Percentiles rank a stretch among this genome's conserved stretches.
Conservation (phyloP, 2,797 vertebrate species). For the Takifugu rubripes region DNA sequence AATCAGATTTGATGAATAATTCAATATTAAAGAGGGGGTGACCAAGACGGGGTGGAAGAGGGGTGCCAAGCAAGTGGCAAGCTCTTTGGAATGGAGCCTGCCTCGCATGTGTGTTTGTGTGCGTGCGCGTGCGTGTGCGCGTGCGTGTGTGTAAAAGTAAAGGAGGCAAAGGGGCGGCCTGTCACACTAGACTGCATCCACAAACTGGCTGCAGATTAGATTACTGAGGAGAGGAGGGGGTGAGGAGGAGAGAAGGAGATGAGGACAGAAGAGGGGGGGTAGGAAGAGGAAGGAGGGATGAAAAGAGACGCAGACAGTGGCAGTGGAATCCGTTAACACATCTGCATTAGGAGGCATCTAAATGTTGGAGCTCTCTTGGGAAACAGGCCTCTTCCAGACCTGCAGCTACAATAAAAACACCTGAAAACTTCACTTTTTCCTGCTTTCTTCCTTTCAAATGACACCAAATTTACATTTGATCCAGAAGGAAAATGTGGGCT, state of each 20-base stretch:
- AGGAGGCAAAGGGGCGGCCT: conserved; percentile 43
- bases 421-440: too few relatives aligned
- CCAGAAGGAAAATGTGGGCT: too few relatives aligned
- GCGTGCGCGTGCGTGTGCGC: conserved; percentile 25
- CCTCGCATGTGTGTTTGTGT: conserved; percentile 38
- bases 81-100: conserved; percentile 66
- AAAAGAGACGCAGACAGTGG: conserved; percentile 11
- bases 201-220: conserved; percentile 80
- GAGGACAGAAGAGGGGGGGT: conserved; percentile 15
- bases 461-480: too few relatives aligned
- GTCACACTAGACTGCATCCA: conserved; percentile 81
- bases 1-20: conserved; percentile 80
- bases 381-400: conserved; percentile 10
- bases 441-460: too few relatives aligned
- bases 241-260: conserved; percentile 1
- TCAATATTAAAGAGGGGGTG: conserved; percentile 79
- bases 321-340: conserved; percentile 56
- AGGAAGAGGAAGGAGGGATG: conserved; percentile 17
- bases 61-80: conserved; percentile 52
- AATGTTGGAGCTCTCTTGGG: conserved; percentile 15
- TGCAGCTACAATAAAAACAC: too few relatives aligned
- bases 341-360: conserved; percentile 56
- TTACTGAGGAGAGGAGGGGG: conserved; percentile 64
- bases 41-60: conserved; percentile 49
- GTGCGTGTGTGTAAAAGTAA: conserved; percentile 47